Conservation (phyloP, 2,888 invertebrate species). For the Macaria notata region DNA sequence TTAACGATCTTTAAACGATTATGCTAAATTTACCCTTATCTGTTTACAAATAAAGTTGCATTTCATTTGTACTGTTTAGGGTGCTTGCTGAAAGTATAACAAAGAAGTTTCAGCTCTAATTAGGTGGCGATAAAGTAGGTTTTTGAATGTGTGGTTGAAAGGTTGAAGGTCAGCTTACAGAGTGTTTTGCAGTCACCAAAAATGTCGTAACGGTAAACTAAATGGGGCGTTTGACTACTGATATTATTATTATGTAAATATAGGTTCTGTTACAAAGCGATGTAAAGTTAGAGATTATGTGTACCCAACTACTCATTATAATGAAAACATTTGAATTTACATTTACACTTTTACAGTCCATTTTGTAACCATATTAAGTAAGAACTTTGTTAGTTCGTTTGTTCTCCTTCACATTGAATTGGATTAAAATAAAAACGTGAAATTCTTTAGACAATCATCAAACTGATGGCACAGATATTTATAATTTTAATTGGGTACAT, state of each 20-base stretch:
- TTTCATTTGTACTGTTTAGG: conserved; percentile 1
- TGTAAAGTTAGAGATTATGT: background rate
- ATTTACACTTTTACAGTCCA: too few species aligned
- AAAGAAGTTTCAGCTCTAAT: conserved; percentile 5
- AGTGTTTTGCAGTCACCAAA: conserved; percentile 23
- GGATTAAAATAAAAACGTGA: too few species aligned
- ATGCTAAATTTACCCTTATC: conserved; percentile 1
- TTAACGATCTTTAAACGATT: conserved; percentile 24
- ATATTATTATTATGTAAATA: conserved; percentile 20
- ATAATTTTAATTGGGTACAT: too few species aligned
- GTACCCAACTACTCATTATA: too few species aligned
- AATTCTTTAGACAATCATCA: too few species aligned
- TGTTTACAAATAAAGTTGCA: background rate
- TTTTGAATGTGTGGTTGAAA: conserved; percentile 12
- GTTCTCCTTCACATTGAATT: too few species aligned
- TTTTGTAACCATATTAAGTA: too few species aligned
- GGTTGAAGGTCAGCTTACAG: conserved; percentile 27
- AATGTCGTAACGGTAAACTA: conserved; percentile 18
- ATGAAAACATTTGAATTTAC: too few species aligned
- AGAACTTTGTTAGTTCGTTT: too few species aligned
- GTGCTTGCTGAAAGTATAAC: background rate
- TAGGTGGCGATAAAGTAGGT: conserved; percentile 6
- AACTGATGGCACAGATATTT: too few species aligned
- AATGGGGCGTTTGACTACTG: conserved; percentile 17
- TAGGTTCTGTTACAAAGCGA: conserved; percentile 4